phyloP scores from a whole-genome alignment of 92 coral and sea anemone species.

The Nematostella vectensis region DNA sequence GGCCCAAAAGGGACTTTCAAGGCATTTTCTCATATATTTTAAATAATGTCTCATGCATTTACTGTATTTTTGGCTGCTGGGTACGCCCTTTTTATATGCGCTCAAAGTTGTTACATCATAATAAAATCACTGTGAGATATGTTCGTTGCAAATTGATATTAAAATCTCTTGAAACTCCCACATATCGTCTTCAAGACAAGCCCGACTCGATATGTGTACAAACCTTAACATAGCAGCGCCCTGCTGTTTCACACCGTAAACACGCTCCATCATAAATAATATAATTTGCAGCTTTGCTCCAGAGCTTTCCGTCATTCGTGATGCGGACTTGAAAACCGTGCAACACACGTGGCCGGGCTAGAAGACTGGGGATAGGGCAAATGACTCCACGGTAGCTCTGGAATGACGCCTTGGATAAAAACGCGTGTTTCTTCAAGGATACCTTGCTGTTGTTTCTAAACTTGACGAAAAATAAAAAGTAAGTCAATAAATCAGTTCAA shows the following conservation, averaged over 20 bases:
- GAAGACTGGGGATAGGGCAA: slow-evolving; percentile 56
- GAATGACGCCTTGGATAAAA: slow-evolving; percentile 60
- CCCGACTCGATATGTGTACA: too few relatives aligned
- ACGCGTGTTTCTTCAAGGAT: slow-evolving; percentile 24
- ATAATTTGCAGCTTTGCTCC: slow-evolving; percentile 66
- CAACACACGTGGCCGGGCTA: slow-evolving; percentile 19
- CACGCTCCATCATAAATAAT: slow-evolving; percentile 62
- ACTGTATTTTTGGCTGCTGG: too few relatives aligned
- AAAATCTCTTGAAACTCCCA: too few relatives aligned
- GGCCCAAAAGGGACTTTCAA: too few relatives aligned
- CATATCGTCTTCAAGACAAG: too few relatives aligned
- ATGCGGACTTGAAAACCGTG: slow-evolving; percentile 63
- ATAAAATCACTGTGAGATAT: too few relatives aligned
- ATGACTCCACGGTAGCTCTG: slow-evolving; percentile 80
- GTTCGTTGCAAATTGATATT: too few relatives aligned
- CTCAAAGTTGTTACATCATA: too few relatives aligned
- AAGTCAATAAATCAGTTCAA: background rate
- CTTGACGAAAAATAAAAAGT: slow-evolving; percentile 11
- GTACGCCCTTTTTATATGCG: too few relatives aligned
- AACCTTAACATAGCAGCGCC: slow-evolving; percentile 71
- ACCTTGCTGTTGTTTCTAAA: slow-evolving; percentile 26
- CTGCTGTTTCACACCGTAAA: slow-evolving; percentile 39
- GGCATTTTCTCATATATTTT: too few relatives aligned
- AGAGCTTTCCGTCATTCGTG: slow-evolving; percentile 70
- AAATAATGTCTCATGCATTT: too few relatives aligned